A percentile compares a stretch with the other conserved stretches of the same genome.
phyloP scores from a whole-genome alignment of 1,140 invertebrate genomes.

The Archivesica marissinica region DNA sequence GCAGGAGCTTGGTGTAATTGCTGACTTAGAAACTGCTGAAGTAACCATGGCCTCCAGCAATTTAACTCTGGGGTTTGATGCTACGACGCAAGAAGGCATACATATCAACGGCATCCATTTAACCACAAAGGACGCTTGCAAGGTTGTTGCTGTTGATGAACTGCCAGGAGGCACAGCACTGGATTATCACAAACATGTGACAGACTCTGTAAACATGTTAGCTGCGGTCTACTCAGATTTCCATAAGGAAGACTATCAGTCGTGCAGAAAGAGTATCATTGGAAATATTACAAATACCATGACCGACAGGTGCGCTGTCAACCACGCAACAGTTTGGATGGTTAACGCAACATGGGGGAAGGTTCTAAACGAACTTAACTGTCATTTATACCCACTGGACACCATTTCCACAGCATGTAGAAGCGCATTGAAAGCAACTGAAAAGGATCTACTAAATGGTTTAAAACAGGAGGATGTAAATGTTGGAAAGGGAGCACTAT shows the following conservation, averaged over 20 bases:
- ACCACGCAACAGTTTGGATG: slow-evolving; percentile 19
- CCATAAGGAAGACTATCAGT: background rate
- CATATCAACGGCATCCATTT: slow-evolving; percentile 60
- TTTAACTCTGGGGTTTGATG: no score
- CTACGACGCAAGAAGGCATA: no score
- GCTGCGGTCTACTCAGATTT: slow-evolving; percentile 23
- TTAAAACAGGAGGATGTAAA: no score
- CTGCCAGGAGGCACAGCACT: slow-evolving; percentile 50
- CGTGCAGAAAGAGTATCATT: background rate
- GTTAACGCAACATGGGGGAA: slow-evolving; percentile 10
- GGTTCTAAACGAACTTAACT: slow-evolving; percentile 15
- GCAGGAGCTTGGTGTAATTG: background rate
- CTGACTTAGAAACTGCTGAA: background rate
- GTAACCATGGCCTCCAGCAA: background rate
- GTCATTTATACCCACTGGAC: slow-evolving; percentile 28
- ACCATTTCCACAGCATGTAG: background rate
- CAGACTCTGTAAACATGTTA: slow-evolving; percentile 7
- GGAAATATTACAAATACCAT: slow-evolving; percentile 35
- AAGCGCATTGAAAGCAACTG: background rate
- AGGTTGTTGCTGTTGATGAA: slow-evolving; percentile 40
- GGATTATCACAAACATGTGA: slow-evolving; percentile 53
- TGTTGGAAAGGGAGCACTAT: background rate
- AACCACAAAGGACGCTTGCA: slow-evolving; percentile 43
- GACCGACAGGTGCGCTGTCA: slow-evolving; percentile 36
- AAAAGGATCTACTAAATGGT: no score